phyloP scores from a whole-genome alignment of 2,113 vertebrate species.

The Asarcornis scutulata region DNA sequence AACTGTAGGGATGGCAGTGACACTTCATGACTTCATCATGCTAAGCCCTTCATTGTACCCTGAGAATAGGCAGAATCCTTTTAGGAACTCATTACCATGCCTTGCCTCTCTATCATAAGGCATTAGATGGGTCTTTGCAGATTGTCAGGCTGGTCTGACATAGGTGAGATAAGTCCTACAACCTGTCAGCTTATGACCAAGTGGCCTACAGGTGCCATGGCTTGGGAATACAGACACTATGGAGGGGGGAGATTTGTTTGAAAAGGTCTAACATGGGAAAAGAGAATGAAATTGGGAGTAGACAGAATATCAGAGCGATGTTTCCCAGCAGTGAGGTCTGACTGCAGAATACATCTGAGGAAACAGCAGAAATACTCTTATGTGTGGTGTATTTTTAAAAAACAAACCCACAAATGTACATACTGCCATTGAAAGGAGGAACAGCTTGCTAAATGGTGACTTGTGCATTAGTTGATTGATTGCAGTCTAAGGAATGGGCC shows the following conservation, averaged over 20 bases:
- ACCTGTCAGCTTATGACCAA: not conserved
- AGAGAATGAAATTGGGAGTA: not conserved
- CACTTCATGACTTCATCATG: not conserved
- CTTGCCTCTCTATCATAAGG: not conserved
- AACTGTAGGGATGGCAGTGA: not conserved
- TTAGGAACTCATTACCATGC: not conserved
- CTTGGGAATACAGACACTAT: not conserved
- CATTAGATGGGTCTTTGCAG: not conserved
- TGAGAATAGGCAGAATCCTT: not conserved
- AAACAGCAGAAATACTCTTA: not conserved
- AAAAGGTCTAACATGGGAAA: not conserved
- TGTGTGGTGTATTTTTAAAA: fast-evolving
- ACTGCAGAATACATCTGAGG: not conserved
- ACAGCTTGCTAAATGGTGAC: not conserved
- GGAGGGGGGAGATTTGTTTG: not conserved
- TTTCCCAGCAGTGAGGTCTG: not conserved
- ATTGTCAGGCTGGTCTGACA: not conserved
- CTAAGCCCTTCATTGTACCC: not conserved
- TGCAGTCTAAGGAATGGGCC: not conserved
- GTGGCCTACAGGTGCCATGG: not conserved
- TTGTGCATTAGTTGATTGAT: not conserved
- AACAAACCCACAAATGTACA: not conserved
- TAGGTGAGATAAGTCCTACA: not conserved
- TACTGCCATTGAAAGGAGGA: not conserved
- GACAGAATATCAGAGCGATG: not conserved